Base-by-base conservation (phyloP, 2,888 invertebrate species). In the Maniola hyperantus region DNA sequence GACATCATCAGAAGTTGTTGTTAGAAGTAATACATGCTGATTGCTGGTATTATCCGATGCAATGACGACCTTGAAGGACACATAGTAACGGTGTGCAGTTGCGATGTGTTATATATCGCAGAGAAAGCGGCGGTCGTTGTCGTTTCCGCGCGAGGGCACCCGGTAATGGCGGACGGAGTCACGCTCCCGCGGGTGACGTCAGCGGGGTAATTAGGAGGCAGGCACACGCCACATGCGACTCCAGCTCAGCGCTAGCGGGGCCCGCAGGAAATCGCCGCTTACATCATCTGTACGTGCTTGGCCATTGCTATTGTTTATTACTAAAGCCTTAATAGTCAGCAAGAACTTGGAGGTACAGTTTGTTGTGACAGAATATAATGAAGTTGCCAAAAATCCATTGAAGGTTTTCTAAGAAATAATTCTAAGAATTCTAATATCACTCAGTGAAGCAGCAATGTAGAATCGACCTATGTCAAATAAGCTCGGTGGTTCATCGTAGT, bases 61-160 rank as follows among this genome's bases (percentile, higher is more conserved):
- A 39, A 10, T 13, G 39, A 10, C 63, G 82, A 78, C 82, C 82
- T 84, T 83, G 78, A 77, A 76, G 79, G 79, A 78, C 73, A 71
- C 71, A 71, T 76, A 76, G 66, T 78, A 76, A 76, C 77, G 72
- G 78, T 54, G 74, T 73, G 68, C 63, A 72, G 69, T 80, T 79
- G 77, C 72, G 75, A 75, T 75, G 77, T 74, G 73, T 71, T 79
- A 79, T 61, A 55, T 77, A 78, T 80, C 76, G 75, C 82, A 85
- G 87, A 87, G 90, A 92, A 90, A 91, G 88, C 89, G 80, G 74
- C 88, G 91, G 90, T 88, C 90, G 87, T 90, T 89, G 90, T 90
- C 89, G 87, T 91, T 90, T 91, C 88, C 90, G 88, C 91, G 87
- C 88, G 87, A 89, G 80, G 88, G 90, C 88, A 77, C 79, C 79